A percentile compares a stretch with the other conserved stretches of the same genome.
These are phyloP conservation scores for Babylonia areolata DNA, from an alignment of 1,140 invertebrate species.

Conservation along the genomic window DNA sequence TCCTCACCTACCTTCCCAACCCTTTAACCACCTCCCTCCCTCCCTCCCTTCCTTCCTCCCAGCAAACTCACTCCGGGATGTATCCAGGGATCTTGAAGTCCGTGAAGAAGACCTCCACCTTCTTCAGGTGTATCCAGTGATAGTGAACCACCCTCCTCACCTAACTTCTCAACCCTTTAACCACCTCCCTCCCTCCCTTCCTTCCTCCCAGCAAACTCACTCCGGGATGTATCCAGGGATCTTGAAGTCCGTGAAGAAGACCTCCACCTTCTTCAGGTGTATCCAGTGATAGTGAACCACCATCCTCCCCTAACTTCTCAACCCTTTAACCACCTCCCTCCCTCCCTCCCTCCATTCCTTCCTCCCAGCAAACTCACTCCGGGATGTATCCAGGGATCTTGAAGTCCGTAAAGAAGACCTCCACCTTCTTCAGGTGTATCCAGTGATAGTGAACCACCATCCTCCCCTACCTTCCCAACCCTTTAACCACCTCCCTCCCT, in stretches of 20 bases:
- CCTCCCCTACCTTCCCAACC: too few species aligned
- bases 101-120: neutral
- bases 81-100: neutral
- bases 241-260: conserved; percentile 92
- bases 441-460: too few species aligned
- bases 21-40: too few species aligned
- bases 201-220: conserved; percentile 54
- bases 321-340: neutral
- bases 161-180: too few species aligned
- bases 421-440: conserved; percentile 67
- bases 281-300: too few species aligned
- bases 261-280: conserved; percentile 90
- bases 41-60: too few species aligned
- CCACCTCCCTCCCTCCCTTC: neutral
- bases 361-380: conserved; percentile 53
- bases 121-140: too few species aligned
- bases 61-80: conserved; percentile 60
- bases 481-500: neutral
- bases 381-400: conserved; percentile 24
- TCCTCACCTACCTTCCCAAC: neutral
- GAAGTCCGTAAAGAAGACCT: too few species aligned
- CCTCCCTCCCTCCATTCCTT: neutral
- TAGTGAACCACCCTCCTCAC: too few species aligned
- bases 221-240: conserved; percentile 81
- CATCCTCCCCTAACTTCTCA: neutral